These are phyloP conservation scores for Myoxocephalus aenaeus DNA, from an alignment of 2,797 vertebrate genomes.

Conservation along the genomic window DNA sequence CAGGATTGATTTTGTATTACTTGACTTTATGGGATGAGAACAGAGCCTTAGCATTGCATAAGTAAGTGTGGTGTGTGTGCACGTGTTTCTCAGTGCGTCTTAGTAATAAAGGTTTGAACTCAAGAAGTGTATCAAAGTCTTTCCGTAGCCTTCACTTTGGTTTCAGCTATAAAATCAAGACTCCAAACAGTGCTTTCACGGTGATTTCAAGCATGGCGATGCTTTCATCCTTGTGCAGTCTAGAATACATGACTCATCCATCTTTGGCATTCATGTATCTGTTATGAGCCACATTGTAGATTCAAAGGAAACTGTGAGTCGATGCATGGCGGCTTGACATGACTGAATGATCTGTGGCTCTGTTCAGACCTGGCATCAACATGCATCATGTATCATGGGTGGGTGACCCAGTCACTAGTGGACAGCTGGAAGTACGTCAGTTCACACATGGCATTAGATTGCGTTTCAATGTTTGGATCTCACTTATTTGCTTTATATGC, in stretches of 20 bases:
- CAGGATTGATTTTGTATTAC: neutral
- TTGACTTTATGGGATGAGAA: neutral
- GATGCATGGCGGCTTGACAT: constrained; percentile 19
- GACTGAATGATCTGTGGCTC: constrained; percentile 22
- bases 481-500: neutral
- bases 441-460: neutral
- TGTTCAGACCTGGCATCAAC: neutral
- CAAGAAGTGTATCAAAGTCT: neutral
- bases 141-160: neutral
- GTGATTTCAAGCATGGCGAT: constrained; percentile 26
- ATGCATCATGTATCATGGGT: neutral
- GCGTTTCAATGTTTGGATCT: neutral
- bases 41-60: neutral
- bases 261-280: constrained; percentile 21
- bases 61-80: neutral
- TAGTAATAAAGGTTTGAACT: constrained; percentile 5
- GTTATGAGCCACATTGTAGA: constrained; percentile 24
- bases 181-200: constrained; percentile 24
- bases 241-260: constrained; percentile 26
- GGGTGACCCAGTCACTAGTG: neutral
- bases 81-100: neutral
- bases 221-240: constrained; percentile 21
- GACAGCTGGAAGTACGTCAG: neutral
- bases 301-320: constrained; percentile 25
- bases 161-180: constrained; percentile 27